phyloP scores from a whole-genome alignment of 2,888 invertebrate species.

The Dynastes hyllus region DNA sequence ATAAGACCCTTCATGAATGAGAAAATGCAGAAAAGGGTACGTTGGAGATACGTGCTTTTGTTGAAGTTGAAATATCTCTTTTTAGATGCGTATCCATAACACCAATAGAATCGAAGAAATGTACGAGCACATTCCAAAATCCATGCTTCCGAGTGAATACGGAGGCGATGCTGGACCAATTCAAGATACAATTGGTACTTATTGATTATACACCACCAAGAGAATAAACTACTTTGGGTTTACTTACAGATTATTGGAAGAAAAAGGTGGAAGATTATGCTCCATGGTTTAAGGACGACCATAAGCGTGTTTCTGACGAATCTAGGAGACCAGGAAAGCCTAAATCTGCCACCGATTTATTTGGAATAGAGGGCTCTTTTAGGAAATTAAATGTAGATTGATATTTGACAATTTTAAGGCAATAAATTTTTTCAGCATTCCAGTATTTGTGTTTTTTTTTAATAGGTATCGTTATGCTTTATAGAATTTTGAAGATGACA shows the following conservation, averaged over 20 bases:
- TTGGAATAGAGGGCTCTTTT: conserved; percentile 70
- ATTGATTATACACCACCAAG: background rate
- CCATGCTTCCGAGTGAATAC: conserved; percentile 78
- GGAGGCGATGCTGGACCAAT: conserved; percentile 77
- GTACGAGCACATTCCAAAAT: conserved; percentile 75
- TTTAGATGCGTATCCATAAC: conserved; percentile 73
- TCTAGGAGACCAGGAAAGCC: conserved; percentile 73
- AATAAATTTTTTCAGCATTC: too few species aligned
- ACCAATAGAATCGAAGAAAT: conserved; percentile 73
- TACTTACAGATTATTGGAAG: conserved; percentile 71
- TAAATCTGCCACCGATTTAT: conserved; percentile 73
- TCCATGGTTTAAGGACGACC: conserved; percentile 74
- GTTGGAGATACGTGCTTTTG: conserved; percentile 55
- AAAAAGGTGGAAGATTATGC: conserved; percentile 72
- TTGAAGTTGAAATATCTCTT: background rate
- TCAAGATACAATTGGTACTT: conserved; percentile 72
- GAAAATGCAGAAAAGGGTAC: conserved; percentile 77
- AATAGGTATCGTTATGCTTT: too few species aligned
- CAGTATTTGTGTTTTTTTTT: too few species aligned
- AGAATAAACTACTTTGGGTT: background rate
- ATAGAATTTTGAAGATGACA: too few species aligned
- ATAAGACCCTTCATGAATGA: conserved; percentile 76
- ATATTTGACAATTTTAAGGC: background rate
- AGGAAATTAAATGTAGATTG: conserved; percentile 57
- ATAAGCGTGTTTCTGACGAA: conserved; percentile 72